Evolutionary conservation across 1,140 invertebrate genomes (phyloP), one percentile per base, ranked within the genome.

Genomic region (Anastrepha obliqua): DNA sequence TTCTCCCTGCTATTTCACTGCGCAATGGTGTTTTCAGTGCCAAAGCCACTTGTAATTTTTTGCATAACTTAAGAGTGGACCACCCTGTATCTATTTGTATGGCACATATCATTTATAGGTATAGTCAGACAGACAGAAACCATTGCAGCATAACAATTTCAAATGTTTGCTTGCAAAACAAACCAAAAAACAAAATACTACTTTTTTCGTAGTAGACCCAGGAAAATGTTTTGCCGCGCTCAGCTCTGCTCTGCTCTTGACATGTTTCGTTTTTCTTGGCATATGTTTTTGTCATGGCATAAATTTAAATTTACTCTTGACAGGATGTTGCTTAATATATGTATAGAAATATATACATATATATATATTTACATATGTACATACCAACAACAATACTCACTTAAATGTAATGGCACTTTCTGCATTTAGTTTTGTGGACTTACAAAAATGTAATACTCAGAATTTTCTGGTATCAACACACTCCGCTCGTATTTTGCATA

Each of bases 271-370:
- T 81, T 81, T 44, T 42, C 47, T 81, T 81, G 47, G 74, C 74
- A 29, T 81, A 81, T 51, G 74, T 81, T 81, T 58, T 81, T 81
- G 47, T 81, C 44, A 81, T 81, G 74, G 20, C 74, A 81, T 55
- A 81, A 81, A 81, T 81, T 81, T 81, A 81, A 81, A 81, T 81
- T 81, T 81, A n/a, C 74, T 81, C 74, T 81, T 81, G 17, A 29
- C 74, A 81, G 74, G 47, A 81, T 81, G 74, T 81, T 81, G 47
- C 47, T 20, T n/a, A 42, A 58, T 15, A 11, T 81, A 74, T 74
- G 39, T 17, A 55, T 20, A 55, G 11, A 55, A 55, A 55, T 11
- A 81, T n/a, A 55, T 11, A 81, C 74, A 7, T 29, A 47, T 29
- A 29, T 55, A 42, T n/a, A 55, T 55, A 44, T 17, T 9, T 3